Evolutionary conservation across 2,113 vertebrate genomes (phyloP).

Genomic region (Vidua chalybeata): DNA sequence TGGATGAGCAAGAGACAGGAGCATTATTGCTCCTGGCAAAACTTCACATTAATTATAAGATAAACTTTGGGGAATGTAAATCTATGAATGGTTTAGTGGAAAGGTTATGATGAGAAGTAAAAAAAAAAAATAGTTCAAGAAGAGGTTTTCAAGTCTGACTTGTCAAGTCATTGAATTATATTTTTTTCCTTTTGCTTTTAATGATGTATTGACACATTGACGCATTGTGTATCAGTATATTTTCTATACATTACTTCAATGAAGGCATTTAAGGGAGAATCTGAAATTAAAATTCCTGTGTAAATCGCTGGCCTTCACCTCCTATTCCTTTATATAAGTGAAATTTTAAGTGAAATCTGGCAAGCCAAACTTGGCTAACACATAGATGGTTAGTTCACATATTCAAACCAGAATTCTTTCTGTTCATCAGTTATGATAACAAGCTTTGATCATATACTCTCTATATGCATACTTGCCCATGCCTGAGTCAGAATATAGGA

Average conservation of each 20-base stretch:
- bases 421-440: background rate
- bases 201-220: background rate
- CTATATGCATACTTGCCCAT: background rate
- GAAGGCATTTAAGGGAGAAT: background rate
- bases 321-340: background rate
- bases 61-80: background rate
- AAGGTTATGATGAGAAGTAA: background rate
- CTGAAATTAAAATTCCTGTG: background rate
- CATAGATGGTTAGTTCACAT: background rate
- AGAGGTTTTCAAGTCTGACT: background rate
- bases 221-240: background rate
- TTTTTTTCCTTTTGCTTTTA: background rate
- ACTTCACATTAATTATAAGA: slow-evolving; percentile 7
- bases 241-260: background rate
- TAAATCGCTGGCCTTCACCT: background rate
- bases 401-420: background rate
- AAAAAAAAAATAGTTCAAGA: background rate
- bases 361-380: background rate
- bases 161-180: background rate
- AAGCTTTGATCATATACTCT: background rate
- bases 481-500: background rate
- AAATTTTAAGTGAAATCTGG: background rate
- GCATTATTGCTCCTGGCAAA: background rate
- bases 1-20: background rate
- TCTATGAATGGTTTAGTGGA: background rate